These are phyloP conservation scores for Morphnarchus princeps DNA, from an alignment of 2,113 vertebrate genomes.

Conservation along the genomic window DNA sequence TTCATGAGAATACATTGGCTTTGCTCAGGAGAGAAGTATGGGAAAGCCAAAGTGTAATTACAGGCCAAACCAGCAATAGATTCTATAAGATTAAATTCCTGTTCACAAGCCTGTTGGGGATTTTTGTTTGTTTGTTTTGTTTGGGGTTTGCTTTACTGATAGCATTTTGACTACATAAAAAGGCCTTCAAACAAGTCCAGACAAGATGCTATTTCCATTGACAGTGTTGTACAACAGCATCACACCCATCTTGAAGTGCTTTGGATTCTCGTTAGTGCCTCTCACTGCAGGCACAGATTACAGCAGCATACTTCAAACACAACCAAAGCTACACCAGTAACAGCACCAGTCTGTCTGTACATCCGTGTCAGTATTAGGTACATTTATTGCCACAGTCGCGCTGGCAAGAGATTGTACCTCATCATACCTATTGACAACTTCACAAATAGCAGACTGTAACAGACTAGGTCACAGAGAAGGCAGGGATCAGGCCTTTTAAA, in stretches of 20 bases:
- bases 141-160: background rate
- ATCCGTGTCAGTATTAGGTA: accelerated
- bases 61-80: background rate
- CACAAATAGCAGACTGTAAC: background rate
- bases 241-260: background rate
- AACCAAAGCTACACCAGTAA: background rate
- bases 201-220: background rate
- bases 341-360: background rate
- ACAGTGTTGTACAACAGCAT: background rate
- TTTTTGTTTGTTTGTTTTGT: background rate
- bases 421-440: background rate
- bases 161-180: background rate
- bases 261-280: background rate
- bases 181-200: background rate
- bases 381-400: accelerated
- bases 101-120: background rate
- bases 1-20: background rate
- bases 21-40: background rate
- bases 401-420: background rate
- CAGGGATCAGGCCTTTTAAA: background rate
- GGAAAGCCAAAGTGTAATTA: background rate
- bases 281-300: background rate
- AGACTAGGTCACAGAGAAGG: background rate
- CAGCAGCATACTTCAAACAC: background rate
- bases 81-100: background rate